phyloP scores from a whole-genome alignment of 2,797 vertebrate genomes.

The Forpus xanthops region DNA sequence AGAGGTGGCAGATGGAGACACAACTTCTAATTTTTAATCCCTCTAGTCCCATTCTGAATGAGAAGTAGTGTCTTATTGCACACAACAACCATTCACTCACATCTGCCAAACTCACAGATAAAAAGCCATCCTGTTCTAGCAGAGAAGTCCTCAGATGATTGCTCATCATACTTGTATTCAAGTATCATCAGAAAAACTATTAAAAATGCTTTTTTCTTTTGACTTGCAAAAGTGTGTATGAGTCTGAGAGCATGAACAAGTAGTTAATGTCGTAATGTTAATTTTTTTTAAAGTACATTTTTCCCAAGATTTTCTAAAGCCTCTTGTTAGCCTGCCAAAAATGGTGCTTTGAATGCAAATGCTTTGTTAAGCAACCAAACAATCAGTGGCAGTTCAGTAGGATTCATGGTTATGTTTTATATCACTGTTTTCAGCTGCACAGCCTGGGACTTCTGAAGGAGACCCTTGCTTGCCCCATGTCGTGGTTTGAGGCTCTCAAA shows the following conservation, averaged over 20 bases:
- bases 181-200: background rate
- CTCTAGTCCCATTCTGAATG: background rate
- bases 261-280: background rate
- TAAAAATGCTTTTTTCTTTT: background rate
- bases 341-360: background rate
- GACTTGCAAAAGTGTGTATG: background rate
- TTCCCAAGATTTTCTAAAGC: background rate
- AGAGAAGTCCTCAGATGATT: background rate
- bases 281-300: background rate
- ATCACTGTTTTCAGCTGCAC: background rate
- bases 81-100: background rate
- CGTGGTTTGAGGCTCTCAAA: too few relatives aligned
- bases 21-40: background rate
- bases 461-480: fast-evolving
- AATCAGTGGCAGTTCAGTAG: background rate
- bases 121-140: background rate
- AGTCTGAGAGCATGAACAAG: background rate
- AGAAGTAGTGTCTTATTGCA: background rate
- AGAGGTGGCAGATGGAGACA: background rate
- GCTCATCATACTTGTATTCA: background rate
- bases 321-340: background rate
- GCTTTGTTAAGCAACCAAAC: fast-evolving
- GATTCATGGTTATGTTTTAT: background rate
- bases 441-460: background rate
- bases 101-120: background rate